These are phyloP conservation scores for Blastomussa wellsi DNA, from an alignment of 92 coral and sea anemone species.

Conservation along the genomic window DNA sequence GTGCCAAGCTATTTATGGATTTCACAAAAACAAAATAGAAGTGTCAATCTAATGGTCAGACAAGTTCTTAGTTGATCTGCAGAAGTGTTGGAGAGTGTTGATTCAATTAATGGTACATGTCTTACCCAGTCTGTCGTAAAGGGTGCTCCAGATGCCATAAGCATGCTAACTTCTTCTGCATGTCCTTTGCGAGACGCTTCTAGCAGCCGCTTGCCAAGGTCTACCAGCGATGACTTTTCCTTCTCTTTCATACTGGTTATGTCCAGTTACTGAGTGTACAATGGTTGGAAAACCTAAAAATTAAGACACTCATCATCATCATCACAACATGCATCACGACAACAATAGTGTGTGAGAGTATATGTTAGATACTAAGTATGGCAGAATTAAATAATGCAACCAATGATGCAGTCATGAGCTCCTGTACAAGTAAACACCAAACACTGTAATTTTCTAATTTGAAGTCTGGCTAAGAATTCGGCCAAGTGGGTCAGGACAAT, in stretches of 20 bases:
- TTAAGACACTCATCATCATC: too few relatives aligned
- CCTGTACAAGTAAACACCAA: too few relatives aligned
- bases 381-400: too few relatives aligned
- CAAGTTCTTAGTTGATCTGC: too few relatives aligned
- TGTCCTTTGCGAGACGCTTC: slow-evolving; percentile 98
- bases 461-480: too few relatives aligned
- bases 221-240: slow-evolving; percentile 90
- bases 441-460: too few relatives aligned
- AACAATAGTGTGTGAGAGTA: too few relatives aligned
- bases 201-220: slow-evolving; percentile 88
- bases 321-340: too few relatives aligned
- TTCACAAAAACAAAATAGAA: neutral
- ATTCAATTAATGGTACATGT: neutral
- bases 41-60: too few relatives aligned
- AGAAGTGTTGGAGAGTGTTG: neutral
- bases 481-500: too few relatives aligned
- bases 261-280: neutral
- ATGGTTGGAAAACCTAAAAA: neutral
- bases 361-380: too few relatives aligned
- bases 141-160: slow-evolving; percentile 98
- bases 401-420: too few relatives aligned
- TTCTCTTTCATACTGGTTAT: slow-evolving; percentile 74
- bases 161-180: slow-evolving; percentile 89
- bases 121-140: slow-evolving; percentile 99
- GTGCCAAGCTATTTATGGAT: slow-evolving; percentile 84